Evolutionary conservation across 2,113 vertebrate species (phyloP), one percentile per base, ranked within the genome.

Genomic region (Alethe castanea): DNA sequence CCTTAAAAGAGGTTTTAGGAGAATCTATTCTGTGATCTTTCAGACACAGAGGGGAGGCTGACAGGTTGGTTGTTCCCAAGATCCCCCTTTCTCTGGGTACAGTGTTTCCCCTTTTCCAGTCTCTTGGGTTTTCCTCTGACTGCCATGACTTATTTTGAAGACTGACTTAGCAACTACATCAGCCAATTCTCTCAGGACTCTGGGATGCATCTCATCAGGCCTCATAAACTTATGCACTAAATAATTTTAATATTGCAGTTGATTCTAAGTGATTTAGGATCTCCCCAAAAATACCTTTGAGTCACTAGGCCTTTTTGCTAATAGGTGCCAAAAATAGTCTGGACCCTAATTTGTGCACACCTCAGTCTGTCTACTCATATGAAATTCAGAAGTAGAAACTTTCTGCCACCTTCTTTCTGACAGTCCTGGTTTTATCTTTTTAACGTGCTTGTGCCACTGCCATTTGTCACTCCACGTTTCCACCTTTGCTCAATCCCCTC

Each of bases 401-500:
- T 79, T 65, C 33, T 70, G 12, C 3, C 2, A 1, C 10, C 8
- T 54, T 61, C 36, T 48, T 81, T 42, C 20, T 48, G 31, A 5
- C 9, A 36, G 25, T 48, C 18, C 11, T 76, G 50, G 9, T 44
- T 84, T 88, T 76, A 35, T 18, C 25, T 47, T 71, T 52, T 7
- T 35, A 22, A 26, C 1, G 5, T 53, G 20, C 28, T 67, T 47
- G 5, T 45, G 17, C 8, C 14, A 4, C 33, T 86, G 54, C 7
- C 0, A 0, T 44, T 86, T 67, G 14, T 10, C 6, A 3, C 17
- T 74, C 9, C 1, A 1, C 18, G 3, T 44, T 74, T 36, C 81
- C 13, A 8, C 3, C 14, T 81, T 53, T 65, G 28, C 85, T 64
- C 31, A 77, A 81, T 24, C 8, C 76, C 35, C 18, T 66, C 20